These are phyloP conservation scores for Drosophila anomalipes DNA, from an alignment of 2,888 invertebrate genomes.

Conservation along the genomic window DNA sequence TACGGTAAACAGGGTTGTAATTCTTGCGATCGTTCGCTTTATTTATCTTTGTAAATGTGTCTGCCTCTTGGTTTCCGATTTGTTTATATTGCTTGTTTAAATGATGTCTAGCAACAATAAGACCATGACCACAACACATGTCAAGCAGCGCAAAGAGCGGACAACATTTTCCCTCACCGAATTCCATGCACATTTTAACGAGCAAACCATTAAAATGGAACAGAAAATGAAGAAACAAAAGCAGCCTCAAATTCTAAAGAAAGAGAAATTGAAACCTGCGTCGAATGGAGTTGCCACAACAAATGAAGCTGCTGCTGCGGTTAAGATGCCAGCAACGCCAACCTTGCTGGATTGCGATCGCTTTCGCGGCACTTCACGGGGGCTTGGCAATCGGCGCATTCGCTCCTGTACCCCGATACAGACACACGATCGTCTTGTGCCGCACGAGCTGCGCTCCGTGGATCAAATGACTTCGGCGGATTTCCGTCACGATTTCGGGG, in stretches of 20 bases:
- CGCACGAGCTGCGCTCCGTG: slow-evolving; percentile 52
- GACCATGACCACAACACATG: background rate
- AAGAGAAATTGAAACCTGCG: background rate
- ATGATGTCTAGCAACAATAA: slow-evolving; percentile 22
- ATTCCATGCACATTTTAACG: slow-evolving; percentile 4
- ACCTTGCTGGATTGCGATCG: too few species aligned
- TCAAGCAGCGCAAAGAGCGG: slow-evolving; percentile 3
- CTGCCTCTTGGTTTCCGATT: background rate
- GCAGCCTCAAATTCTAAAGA: background rate
- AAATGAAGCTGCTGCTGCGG: background rate
- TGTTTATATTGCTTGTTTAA: background rate
- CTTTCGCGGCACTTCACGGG: background rate
- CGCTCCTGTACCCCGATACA: slow-evolving; percentile 9
- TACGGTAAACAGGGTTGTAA: slow-evolving; percentile 9
- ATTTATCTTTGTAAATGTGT: background rate
- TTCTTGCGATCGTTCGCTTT: background rate
- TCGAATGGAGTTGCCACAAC: background rate
- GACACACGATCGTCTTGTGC: slow-evolving; percentile 39
- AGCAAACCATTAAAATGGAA: background rate
- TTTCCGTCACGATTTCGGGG: slow-evolving; percentile 70
- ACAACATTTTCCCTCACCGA: slow-evolving; percentile 7
- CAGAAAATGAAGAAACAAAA: background rate
- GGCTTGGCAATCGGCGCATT: background rate
- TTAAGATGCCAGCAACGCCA: background rate
- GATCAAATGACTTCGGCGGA: slow-evolving; percentile 80